Percentiles rank a stretch among this genome's conserved stretches.
phyloP scores from a whole-genome alignment of 2,797 vertebrate species.

The Manis crassicaudata region DNA sequence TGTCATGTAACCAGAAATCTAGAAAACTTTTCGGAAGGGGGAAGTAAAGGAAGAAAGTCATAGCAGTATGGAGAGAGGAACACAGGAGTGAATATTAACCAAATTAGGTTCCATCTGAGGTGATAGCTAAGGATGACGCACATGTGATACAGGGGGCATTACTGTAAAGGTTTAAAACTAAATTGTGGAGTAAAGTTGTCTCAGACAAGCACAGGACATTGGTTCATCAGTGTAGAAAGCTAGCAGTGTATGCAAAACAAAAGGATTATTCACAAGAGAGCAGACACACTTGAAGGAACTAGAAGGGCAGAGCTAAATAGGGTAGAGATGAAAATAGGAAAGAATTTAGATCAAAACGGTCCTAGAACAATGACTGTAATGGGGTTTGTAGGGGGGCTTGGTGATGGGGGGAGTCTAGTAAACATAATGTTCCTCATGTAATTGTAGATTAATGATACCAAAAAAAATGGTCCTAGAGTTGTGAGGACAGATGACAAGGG shows the following conservation, averaged over 20 bases:
- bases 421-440: too few species aligned
- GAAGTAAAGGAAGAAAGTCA: not conserved
- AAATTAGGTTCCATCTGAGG: not conserved
- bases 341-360: conserved; percentile 4
- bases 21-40: not conserved
- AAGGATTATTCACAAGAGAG: conserved; percentile 48
- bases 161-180: conserved; percentile 25
- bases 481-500: not conserved
- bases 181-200: conserved; percentile 52
- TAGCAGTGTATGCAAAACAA: not conserved
- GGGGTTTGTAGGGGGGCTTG: too few species aligned
- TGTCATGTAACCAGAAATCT: conserved; percentile 15
- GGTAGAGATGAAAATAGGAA: conserved; percentile 39
- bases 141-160: not conserved
- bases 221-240: not conserved
- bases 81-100: not conserved
- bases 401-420: too few species aligned
- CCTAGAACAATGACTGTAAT: not conserved
- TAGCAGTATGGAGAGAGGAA: not conserved
- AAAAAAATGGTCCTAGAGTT: not conserved
- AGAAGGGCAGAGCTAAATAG: not conserved
- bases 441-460: too few species aligned
- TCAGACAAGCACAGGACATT: conserved; percentile 20
- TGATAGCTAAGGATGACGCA: not conserved
- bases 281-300: not conserved